These are phyloP conservation scores for Sphyrna mokarran DNA, from an alignment of 2,113 vertebrate genomes.

Conservation along the genomic window DNA sequence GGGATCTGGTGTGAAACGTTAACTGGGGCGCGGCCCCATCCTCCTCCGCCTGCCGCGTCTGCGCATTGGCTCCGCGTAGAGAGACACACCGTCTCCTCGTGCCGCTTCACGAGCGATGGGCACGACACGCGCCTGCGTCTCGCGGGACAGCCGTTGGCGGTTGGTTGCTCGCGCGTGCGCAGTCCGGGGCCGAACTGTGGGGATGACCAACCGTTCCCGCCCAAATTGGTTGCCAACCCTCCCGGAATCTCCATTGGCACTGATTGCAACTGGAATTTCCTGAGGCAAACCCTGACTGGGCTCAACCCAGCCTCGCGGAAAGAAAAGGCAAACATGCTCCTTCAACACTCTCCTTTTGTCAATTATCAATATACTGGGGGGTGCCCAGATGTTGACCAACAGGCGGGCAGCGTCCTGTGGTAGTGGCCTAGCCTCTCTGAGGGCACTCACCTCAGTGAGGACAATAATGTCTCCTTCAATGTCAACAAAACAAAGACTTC, in stretches of 20 bases:
- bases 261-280: background rate
- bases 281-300: background rate
- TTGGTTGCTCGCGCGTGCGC: background rate
- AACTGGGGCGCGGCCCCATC: no score
- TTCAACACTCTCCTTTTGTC: background rate
- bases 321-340: background rate
- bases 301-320: no score
- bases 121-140: no score
- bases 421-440: fast-evolving
- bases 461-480: background rate
- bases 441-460: background rate
- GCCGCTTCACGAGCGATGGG: no score
- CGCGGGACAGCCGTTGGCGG: no score
- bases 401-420: background rate
- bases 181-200: background rate
- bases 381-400: background rate
- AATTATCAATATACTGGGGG: no score
- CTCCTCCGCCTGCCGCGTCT: no score
- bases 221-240: background rate
- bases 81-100: no score
- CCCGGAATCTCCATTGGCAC: background rate
- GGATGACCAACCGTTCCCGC: no score
- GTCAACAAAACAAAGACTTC: no score
- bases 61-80: no score
- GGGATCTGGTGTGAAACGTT: no score